A percentile compares a stretch with the other conserved stretches of the same genome.
phyloP scores from a whole-genome alignment of 2,797 vertebrate genomes.

The Otolemur crassicaudatus region DNA sequence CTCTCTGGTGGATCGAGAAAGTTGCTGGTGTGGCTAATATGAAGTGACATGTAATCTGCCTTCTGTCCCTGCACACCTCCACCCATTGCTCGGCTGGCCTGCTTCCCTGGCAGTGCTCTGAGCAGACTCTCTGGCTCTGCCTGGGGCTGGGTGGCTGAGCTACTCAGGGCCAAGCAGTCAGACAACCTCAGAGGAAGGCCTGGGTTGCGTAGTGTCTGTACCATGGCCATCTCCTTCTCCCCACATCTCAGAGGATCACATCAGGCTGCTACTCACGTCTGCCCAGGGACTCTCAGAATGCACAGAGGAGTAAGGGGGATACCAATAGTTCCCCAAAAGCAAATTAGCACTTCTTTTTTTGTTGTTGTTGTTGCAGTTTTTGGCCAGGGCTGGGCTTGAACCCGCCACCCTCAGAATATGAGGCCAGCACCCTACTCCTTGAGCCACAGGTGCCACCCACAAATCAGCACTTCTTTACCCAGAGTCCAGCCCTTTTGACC shows the following conservation, averaged over 20 bases:
- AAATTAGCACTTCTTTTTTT: not conserved
- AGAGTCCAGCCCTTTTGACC: not conserved
- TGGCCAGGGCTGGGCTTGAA: too few relatives aligned
- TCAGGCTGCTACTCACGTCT: not conserved
- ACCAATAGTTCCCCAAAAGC: not conserved
- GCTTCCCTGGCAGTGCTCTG: conserved; percentile 57
- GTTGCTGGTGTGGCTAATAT: conserved; percentile 69
- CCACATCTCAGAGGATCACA: not conserved
- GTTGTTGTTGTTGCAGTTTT: too few relatives aligned
- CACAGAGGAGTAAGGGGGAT: not conserved
- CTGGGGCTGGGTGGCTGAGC: not conserved
- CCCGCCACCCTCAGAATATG: too few relatives aligned
- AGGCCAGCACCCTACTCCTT: too few relatives aligned
- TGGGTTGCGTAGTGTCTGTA: not conserved
- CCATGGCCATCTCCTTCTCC: not conserved
- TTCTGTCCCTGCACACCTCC: conserved; percentile 23
- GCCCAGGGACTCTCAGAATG: not conserved
- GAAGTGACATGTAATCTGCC: conserved; percentile 79
- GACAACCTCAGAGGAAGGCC: not conserved
- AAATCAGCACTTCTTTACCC: not conserved
- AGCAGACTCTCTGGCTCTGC: conserved; percentile 29
- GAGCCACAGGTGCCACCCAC: too few relatives aligned
- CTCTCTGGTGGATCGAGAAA: conserved; percentile 49
- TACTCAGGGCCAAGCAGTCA: not conserved
- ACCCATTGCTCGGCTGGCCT: conserved; percentile 63